These are phyloP conservation scores for Struthio camelus DNA, from an alignment of 2,113 vertebrate species.

Conservation along the genomic window DNA sequence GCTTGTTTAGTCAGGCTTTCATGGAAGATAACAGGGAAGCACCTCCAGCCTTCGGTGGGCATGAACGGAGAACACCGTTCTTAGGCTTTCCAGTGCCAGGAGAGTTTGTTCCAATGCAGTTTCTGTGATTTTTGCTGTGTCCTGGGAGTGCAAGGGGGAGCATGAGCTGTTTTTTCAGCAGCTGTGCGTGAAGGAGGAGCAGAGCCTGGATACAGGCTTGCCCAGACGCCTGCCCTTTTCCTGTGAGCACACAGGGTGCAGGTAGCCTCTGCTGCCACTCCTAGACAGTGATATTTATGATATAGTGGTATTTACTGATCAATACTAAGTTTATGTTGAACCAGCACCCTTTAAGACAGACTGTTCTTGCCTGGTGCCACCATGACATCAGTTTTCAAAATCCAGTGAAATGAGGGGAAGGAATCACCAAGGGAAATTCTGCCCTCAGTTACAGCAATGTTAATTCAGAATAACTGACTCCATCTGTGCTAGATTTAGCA, in stretches of 20 bases:
- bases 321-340: background rate
- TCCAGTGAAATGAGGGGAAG: background rate
- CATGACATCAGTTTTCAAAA: background rate
- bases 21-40: background rate
- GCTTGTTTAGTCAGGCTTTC: background rate
- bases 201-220: background rate
- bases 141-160: background rate
- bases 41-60: background rate
- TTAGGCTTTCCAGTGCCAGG: background rate
- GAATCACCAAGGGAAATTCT: background rate
- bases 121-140: background rate
- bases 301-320: background rate
- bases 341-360: background rate
- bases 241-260: background rate
- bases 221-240: background rate
- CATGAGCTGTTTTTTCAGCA: background rate
- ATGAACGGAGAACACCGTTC: background rate
- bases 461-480: background rate
- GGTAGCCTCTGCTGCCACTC: background rate
- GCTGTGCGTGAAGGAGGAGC: background rate
- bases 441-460: background rate
- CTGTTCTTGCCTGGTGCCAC: background rate
- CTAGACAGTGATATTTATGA: background rate
- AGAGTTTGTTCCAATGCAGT: background rate
- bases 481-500: background rate